These are phyloP conservation scores for Drosophila gaucha DNA, from an alignment of 2,888 invertebrate genomes.

Conservation along the genomic window DNA sequence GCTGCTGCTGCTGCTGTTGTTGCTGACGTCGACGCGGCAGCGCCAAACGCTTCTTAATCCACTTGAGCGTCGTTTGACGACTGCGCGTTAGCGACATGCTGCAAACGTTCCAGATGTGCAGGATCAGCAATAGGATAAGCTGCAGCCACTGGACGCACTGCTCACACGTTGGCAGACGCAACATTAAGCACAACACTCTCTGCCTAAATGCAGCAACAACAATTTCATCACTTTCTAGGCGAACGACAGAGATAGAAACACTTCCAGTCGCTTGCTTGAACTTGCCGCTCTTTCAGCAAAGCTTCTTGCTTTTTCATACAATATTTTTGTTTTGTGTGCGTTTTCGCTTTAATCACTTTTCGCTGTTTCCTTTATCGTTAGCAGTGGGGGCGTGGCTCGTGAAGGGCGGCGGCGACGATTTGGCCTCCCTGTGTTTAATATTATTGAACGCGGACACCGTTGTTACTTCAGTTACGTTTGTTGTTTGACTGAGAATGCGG, in stretches of 20 bases:
- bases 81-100: constrained; percentile 79
- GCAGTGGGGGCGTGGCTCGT: neutral
- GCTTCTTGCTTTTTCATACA: constrained; percentile 22
- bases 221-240: constrained; percentile 54
- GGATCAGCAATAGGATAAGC: constrained; percentile 75
- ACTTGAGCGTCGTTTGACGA: constrained; percentile 78
- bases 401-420: constrained; percentile 12
- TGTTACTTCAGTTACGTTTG: constrained; percentile 76
- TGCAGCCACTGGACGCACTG: constrained; percentile 76
- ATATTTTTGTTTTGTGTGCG: constrained; percentile 13
- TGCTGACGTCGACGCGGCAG: constrained; percentile 56
- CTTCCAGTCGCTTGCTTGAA: constrained; percentile 22
- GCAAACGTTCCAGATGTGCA: constrained; percentile 68
- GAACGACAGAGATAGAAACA: constrained; percentile 13
- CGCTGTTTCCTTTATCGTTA: constrained; percentile 14
- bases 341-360: constrained; percentile 39
- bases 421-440: constrained; percentile 9
- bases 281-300: constrained; percentile 15
- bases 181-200: constrained; percentile 57
- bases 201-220: constrained; percentile 21
- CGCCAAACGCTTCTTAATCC: constrained; percentile 79
- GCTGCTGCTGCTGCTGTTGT: constrained; percentile 28
- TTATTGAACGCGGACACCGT: constrained; percentile 52
- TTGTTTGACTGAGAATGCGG: constrained; percentile 76
- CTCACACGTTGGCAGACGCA: constrained; percentile 54